Percentiles rank a stretch among this genome's conserved stretches.
phyloP scores from a whole-genome alignment of 1,140 invertebrate species.

The Halotydeus destructor region DNA sequence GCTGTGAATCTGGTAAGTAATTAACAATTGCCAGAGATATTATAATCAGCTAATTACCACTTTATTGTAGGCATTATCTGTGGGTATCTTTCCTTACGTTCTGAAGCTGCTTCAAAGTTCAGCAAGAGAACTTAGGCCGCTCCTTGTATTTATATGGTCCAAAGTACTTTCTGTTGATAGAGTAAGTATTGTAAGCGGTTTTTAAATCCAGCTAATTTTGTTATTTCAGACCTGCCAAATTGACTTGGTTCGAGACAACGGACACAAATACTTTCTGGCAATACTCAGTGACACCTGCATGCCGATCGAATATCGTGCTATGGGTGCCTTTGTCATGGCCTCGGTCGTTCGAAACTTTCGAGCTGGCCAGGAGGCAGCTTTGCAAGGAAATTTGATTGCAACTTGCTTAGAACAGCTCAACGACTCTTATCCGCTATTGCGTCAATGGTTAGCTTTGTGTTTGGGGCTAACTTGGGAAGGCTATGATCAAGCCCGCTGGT shows the following conservation, averaged over 20 bases:
- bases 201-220: constrained; percentile 13
- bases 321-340: constrained; percentile 75
- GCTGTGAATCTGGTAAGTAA: constrained; percentile 57
- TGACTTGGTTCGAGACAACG: constrained; percentile 82
- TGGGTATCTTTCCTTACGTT: constrained; percentile 97
- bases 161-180: constrained; percentile 93
- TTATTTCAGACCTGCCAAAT: constrained; percentile 61
- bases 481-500: constrained; percentile 81
- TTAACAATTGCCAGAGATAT: constrained; percentile 1
- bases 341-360: constrained; percentile 74
- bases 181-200: constrained; percentile 37
- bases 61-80: constrained; percentile 48
- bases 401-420: constrained; percentile 52
- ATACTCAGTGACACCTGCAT: constrained; percentile 65
- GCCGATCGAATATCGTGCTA: constrained; percentile 55
- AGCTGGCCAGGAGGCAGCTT: constrained; percentile 60
- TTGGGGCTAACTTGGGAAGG: constrained; percentile 82
- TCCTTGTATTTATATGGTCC: constrained; percentile 96
- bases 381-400: constrained; percentile 64
- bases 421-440: constrained; percentile 34
- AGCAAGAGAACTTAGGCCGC: constrained; percentile 66
- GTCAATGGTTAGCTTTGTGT: constrained; percentile 80
- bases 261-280: constrained; percentile 81
- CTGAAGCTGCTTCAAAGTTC: constrained; percentile 83
- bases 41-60: constrained; percentile 8